A percentile compares a stretch with the other conserved stretches of the same genome.
Conservation (phyloP, 2,797 vertebrate species). For the Mus caroli region DNA sequence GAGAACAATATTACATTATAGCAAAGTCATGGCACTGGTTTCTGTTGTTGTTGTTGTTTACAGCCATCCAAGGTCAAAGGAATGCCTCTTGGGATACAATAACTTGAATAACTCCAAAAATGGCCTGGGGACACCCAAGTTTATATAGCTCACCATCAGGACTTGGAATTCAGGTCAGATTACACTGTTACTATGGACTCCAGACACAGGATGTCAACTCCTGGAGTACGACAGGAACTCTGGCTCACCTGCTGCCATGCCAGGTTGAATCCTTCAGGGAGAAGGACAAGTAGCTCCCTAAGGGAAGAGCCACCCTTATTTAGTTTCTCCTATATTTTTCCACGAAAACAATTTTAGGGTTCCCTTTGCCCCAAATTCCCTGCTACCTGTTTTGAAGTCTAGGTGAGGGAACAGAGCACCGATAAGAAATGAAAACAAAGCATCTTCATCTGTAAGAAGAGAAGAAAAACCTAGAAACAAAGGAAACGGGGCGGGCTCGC, state of each 20-base stretch:
- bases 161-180: constrained; percentile 82
- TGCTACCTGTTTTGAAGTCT: not conserved
- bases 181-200: constrained; percentile 82
- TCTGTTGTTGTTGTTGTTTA: not conserved
- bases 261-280: constrained; percentile 68
- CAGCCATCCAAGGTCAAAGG: constrained; percentile 42
- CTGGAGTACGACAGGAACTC: constrained; percentile 76
- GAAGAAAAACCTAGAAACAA: constrained; percentile 48
- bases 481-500: constrained; percentile 55
- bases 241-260: constrained; percentile 64
- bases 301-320: not conserved
- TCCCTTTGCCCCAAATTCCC: constrained; percentile 55
- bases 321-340: constrained; percentile 2
- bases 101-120: constrained; percentile 68
- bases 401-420: constrained; percentile 9
- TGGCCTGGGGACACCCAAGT: constrained; percentile 78
- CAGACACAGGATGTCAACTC: constrained; percentile 81
- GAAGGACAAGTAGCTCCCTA: constrained; percentile 29
- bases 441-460: constrained; percentile 19
- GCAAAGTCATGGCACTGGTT: not conserved
- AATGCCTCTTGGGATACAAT: not conserved
- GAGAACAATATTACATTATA: constrained; percentile 65
- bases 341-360: constrained; percentile 36
- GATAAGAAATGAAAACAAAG: constrained; percentile 30
- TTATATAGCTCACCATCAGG: constrained; percentile 83